Evolutionary conservation across 1,140 invertebrate genomes (phyloP).

Genomic region (Eupristina koningsbergeri): DNA sequence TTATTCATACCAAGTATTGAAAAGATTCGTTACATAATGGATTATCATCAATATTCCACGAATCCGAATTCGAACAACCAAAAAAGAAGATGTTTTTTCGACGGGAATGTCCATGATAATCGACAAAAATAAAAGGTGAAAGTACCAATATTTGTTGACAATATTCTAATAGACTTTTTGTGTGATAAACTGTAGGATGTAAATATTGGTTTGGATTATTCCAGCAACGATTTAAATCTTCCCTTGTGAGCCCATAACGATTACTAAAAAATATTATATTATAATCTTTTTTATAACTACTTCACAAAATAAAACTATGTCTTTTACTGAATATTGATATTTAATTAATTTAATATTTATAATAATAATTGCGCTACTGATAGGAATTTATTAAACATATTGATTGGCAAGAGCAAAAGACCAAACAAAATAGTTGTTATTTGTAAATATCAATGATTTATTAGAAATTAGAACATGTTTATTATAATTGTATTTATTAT

Average conservation of each 20-base stretch:
- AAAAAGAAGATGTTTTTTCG: constrained; percentile 92
- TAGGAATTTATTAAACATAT: no score
- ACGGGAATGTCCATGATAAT: constrained; percentile 92
- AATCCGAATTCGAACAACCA: constrained; percentile 83
- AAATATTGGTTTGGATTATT: constrained; percentile 80
- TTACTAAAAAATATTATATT: constrained; percentile 76
- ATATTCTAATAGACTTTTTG: constrained; percentile 83
- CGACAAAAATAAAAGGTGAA: constrained; percentile 84
- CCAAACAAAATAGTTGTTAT: no score
- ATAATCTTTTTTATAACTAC: background rate
- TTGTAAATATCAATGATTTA: no score
- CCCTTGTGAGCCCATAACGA: constrained; percentile 85
- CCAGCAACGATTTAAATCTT: constrained; percentile 88
- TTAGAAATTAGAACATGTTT: no score
- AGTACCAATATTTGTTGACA: constrained; percentile 76
- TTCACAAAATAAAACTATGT: no score
- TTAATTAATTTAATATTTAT: no score
- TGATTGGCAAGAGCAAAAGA: no score
- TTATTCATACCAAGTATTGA: constrained; percentile 76
- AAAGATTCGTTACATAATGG: constrained; percentile 74
- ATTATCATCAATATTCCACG: constrained; percentile 77
- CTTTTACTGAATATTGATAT: no score
- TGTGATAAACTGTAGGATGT: constrained; percentile 88
- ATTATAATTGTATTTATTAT: no score
- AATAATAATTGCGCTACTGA: no score